Percentiles rank a stretch among this genome's conserved stretches.
phyloP scores from a whole-genome alignment of 2,888 invertebrate species.

The Eupithecia exiguata region DNA sequence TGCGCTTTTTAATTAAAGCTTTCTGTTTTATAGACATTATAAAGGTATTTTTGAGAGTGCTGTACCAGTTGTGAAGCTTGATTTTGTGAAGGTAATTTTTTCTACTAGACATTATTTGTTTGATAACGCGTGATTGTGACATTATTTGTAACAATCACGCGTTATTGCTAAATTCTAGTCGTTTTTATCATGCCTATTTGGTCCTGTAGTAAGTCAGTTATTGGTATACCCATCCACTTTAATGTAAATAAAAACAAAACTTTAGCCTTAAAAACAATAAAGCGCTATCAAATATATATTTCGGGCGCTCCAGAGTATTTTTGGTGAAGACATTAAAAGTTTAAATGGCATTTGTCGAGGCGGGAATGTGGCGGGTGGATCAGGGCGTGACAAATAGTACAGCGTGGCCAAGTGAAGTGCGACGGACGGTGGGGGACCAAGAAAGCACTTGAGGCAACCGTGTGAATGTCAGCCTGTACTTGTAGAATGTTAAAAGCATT shows the following conservation, averaged over 20 bases:
- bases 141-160: not conserved
- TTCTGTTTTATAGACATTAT: constrained; percentile 11
- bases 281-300: constrained; percentile 28
- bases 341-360: constrained; percentile 44
- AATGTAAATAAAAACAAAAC: constrained; percentile 11
- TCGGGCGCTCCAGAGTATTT: constrained; percentile 23
- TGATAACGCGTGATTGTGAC: too few species aligned
- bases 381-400: constrained; percentile 42
- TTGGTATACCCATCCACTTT: not conserved
- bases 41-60: not conserved
- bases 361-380: constrained; percentile 45
- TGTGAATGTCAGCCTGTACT: constrained; percentile 32
- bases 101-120: not conserved
- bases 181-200: not conserved
- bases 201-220: not conserved
- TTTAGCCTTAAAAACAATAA: constrained; percentile 27
- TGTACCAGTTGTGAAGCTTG: too few species aligned
- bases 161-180: not conserved
- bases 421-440: constrained; percentile 35
- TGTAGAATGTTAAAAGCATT: constrained; percentile 17
- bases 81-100: not conserved
- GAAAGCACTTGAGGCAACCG: constrained; percentile 29
- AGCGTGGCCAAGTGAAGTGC: constrained; percentile 42
- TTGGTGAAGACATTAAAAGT: constrained; percentile 44
- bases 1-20: constrained; percentile 40